Base-by-base conservation (phyloP, 2,888 invertebrate species). In the Tetranychus truncatus region DNA sequence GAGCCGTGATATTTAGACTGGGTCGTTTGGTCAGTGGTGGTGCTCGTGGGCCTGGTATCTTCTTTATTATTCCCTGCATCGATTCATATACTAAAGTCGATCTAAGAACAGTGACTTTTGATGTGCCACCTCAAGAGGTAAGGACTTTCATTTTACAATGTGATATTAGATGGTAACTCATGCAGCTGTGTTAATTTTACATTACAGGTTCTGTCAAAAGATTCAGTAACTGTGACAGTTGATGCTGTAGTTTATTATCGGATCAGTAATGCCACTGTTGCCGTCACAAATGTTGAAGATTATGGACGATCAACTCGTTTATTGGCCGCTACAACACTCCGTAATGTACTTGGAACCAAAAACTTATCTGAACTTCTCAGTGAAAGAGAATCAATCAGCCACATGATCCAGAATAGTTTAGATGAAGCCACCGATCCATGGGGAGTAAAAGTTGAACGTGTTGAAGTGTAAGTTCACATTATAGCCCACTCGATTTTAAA, bases 391-490 rank as follows among this genome's bases (percentile, higher is more conserved):
- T 91, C 91, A 77, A 90, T 97, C 81, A 92, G 93, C 73, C 89
- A 90, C 81, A 88, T 89, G 78, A 95, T 95, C 92, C 92, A 93
- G 83, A 84, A 88, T 74, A 87, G 90, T 44, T 83, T 93, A 78
- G 93, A 93, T 82, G 92, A 92, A 5, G 34, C 34, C 0, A 34
- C 34, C 5, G 34, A 34, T 34, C 34, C 34, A n/a, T 94, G 94
- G 93, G 93, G 93, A 90, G 93, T 94, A 81, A 95, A 95, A 84
- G 93, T 95, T 67, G 95, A 96, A 84, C 86, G 95, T 79, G 95
- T 95, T 18, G 95, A 95, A 86, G 92, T 95, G 94, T 94, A 85
- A 89, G 90, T 87, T 24, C 74, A 8, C 18, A 24, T 24, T 20
- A 3, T 18, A 34, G 18, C 18, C n/a, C 15, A 46, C 15, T n/a